A percentile compares a stretch with the other conserved stretches of the same genome.
Evolutionary conservation across 2,888 invertebrate species (phyloP).

Genomic region (Tenthredo scrophulariae): DNA sequence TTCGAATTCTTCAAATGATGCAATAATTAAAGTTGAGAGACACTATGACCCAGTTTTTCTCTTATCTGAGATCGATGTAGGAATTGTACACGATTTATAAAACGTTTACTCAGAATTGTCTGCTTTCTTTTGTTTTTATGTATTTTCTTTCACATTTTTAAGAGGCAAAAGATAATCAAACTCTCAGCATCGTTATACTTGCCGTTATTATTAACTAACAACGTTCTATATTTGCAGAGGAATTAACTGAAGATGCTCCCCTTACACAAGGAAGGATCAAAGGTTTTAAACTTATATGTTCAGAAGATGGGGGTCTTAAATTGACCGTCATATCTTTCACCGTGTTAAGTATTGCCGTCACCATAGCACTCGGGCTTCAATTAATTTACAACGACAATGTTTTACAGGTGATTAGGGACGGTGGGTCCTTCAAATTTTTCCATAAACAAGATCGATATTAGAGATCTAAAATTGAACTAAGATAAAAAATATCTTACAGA

Average conservation of each 20-base stretch:
- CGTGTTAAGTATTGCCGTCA: conserved; percentile 84
- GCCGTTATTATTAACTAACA: background rate
- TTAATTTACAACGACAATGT: conserved; percentile 85
- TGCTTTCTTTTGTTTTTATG: background rate
- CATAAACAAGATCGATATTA: background rate
- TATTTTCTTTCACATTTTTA: background rate
- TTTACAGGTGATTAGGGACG: conserved; percentile 80
- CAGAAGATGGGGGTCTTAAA: conserved; percentile 81
- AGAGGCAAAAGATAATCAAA: background rate
- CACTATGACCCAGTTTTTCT: background rate
- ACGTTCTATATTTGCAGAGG: conserved; percentile 51
- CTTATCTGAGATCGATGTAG: background rate
- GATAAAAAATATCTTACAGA: conserved; percentile 28
- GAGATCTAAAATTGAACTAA: conserved; percentile 16
- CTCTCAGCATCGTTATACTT: background rate
- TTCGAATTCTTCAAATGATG: background rate
- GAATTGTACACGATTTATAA: background rate
- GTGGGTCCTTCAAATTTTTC: background rate
- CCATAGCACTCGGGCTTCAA: conserved; percentile 86
- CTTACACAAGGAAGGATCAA: conserved; percentile 69
- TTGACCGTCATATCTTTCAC: conserved; percentile 85
- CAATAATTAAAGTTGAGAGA: background rate
- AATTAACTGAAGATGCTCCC: conserved; percentile 72
- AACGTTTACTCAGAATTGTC: background rate
- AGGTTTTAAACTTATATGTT: conserved; percentile 64